These are phyloP conservation scores for Aphelinus certus DNA, from an alignment of 1,140 invertebrate genomes.

Conservation along the genomic window DNA sequence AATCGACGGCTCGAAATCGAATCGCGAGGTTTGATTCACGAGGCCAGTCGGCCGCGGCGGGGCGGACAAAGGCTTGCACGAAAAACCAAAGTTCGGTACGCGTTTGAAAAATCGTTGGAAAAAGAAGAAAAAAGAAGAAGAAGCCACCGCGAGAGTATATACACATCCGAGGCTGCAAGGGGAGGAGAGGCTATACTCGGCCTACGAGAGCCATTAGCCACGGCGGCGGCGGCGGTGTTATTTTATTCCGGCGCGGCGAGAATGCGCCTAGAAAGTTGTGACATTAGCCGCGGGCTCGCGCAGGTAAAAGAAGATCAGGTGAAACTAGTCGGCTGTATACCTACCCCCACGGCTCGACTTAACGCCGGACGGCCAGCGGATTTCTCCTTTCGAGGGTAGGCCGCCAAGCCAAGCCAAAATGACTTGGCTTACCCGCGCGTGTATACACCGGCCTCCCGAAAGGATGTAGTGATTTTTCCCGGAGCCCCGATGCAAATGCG, in stretches of 20 bases:
- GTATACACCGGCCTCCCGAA: constrained; percentile 11
- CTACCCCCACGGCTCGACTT: too few species aligned
- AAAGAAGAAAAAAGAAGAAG: neutral
- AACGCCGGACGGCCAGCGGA: too few species aligned
- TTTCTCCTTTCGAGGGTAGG: too few species aligned
- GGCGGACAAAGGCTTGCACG: too few species aligned
- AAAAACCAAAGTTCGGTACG: too few species aligned
- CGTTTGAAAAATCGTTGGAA: too few species aligned
- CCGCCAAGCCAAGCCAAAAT: constrained; percentile 10
- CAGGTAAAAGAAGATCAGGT: constrained; percentile 28
- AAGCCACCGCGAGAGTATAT: neutral
- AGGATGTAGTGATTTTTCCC: constrained; percentile 43
- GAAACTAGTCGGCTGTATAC: constrained; percentile 16
- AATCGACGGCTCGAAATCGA: too few species aligned
- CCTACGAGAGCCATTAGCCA: too few species aligned
- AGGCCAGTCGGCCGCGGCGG: too few species aligned
- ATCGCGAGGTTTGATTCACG: too few species aligned
- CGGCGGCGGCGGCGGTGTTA: neutral
- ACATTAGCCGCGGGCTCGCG: neutral
- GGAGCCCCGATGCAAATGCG: constrained; percentile 42
- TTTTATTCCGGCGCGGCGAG: too few species aligned
- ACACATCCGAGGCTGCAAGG: neutral
- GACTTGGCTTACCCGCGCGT: constrained; percentile 27
- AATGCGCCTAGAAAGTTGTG: constrained; percentile 7
- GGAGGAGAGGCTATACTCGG: neutral